Conservation (phyloP, 2,797 vertebrate genomes). For the Urophycis tenuis region DNA sequence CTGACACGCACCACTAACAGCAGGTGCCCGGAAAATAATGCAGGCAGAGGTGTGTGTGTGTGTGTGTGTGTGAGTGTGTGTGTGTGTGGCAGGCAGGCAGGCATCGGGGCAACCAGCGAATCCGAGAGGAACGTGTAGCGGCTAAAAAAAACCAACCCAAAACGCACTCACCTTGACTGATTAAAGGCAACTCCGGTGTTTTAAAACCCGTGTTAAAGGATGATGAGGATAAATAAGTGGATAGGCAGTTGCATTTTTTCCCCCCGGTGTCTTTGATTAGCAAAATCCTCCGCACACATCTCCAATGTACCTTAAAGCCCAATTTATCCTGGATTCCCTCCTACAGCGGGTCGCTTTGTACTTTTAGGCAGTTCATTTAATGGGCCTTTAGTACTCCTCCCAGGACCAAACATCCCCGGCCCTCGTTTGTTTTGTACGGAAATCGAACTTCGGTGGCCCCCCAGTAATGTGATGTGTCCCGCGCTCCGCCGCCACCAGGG, state of each 20-base stretch:
- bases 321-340: background rate
- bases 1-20: background rate
- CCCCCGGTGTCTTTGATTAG: background rate
- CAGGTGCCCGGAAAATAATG: no score
- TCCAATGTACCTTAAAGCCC: background rate
- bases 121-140: background rate
- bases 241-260: no score
- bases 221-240: background rate
- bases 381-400: background rate
- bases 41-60: no score
- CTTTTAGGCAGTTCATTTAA: background rate
- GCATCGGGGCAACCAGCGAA: background rate
- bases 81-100: no score
- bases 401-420: background rate
- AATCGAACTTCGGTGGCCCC: background rate
- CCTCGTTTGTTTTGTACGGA: background rate
- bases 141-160: background rate
- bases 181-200: background rate
- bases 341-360: background rate
- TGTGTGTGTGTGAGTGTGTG: background rate
- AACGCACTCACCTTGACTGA: background rate
- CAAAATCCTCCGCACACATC: background rate
- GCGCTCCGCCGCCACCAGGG: constrained; percentile 63
- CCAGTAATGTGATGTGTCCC: background rate
- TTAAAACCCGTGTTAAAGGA: background rate